Conservation (phyloP, 2,888 invertebrate species). For the Aelia acuminata region DNA sequence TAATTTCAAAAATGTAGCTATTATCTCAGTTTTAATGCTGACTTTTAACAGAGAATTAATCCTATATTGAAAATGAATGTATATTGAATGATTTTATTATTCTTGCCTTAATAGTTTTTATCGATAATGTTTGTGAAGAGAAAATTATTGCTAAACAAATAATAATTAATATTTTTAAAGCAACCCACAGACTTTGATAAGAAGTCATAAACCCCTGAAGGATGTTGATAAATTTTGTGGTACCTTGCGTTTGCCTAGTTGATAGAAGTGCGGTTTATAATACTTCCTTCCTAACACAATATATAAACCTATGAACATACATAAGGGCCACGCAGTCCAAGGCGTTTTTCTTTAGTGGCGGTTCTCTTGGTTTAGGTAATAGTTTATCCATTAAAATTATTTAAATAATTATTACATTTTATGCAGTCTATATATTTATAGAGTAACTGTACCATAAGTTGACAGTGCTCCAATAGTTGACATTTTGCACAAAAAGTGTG, state of each 20-base stretch:
- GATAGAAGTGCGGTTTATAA: constrained; percentile 19
- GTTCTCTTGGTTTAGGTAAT: background rate
- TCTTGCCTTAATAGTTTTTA: too few relatives aligned
- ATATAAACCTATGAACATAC: background rate
- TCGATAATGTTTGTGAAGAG: too few relatives aligned
- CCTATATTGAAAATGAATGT: too few relatives aligned
- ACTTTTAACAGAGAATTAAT: too few relatives aligned
- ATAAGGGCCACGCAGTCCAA: background rate
- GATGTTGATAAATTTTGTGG: background rate
- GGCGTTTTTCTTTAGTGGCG: background rate
- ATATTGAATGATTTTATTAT: too few relatives aligned
- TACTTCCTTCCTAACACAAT: background rate
- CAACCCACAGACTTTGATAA: background rate
- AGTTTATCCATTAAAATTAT: background rate
- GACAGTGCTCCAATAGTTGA: too few relatives aligned
- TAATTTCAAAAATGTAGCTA: too few relatives aligned
- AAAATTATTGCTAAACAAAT: too few relatives aligned
- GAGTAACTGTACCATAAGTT: too few relatives aligned
- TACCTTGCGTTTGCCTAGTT: background rate
- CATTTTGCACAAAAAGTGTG: too few relatives aligned
- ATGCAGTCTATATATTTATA: too few relatives aligned
- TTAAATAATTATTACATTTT: background rate
- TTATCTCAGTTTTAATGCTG: too few relatives aligned
- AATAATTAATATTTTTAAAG: background rate
- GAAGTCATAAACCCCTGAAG: background rate